phyloP scores from a whole-genome alignment of 2,113 vertebrate species.

The Octodon degus region DNA sequence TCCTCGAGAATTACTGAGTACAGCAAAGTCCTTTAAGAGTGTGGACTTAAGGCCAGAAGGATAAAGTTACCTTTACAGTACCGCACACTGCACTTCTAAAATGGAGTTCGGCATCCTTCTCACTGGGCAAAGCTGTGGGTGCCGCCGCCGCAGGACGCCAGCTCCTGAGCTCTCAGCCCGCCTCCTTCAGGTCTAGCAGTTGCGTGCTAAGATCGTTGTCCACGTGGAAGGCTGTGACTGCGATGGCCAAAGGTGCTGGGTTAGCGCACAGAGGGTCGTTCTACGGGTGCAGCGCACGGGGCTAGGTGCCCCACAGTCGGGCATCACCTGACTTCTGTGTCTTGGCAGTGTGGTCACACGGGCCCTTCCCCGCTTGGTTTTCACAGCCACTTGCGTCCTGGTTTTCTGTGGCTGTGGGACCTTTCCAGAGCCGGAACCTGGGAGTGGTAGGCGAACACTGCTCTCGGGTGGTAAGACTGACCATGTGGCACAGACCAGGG shows the following conservation, averaged over 20 bases:
- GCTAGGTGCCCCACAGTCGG: not conserved
- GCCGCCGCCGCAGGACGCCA: slow-evolving; percentile 62
- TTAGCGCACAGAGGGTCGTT: slow-evolving; percentile 51
- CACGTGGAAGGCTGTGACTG: slow-evolving; percentile 54
- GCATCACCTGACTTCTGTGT: not conserved
- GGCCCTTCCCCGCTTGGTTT: not conserved
- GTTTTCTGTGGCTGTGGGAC: not conserved
- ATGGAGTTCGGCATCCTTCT: not conserved
- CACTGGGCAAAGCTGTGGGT: not conserved
- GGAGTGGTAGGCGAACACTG: not conserved
- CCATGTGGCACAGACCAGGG: not conserved
- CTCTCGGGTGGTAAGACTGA: not conserved
- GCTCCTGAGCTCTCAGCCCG: not conserved
- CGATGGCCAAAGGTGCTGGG: slow-evolving; percentile 68
- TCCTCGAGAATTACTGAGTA: not conserved
- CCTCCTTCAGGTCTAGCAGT: slow-evolving; percentile 61
- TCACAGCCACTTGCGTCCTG: not conserved
- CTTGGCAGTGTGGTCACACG: not conserved
- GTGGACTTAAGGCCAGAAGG: not conserved
- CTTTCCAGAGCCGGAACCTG: not conserved
- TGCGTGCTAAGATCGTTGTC: slow-evolving; percentile 59
- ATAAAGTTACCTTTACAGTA: not conserved
- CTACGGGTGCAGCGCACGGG: slow-evolving; percentile 41
- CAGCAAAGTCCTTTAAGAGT: not conserved
- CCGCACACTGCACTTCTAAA: not conserved